Evolutionary conservation across 2,797 vertebrate species (phyloP).

Genomic region (Oreonectes daqikongensis): DNA sequence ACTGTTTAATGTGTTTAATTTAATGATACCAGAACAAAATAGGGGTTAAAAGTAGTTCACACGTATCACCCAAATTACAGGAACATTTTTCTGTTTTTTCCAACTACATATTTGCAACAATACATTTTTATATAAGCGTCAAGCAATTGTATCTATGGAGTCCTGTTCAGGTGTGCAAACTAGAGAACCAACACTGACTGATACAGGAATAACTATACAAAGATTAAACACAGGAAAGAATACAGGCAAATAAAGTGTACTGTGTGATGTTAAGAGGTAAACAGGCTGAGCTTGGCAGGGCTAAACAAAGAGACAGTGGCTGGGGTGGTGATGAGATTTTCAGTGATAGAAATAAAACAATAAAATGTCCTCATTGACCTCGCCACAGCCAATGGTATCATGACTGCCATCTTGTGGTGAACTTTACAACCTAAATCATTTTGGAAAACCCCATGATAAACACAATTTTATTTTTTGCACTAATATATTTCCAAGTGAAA

Average conservation of each 20-base stretch:
- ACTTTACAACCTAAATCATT: not conserved
- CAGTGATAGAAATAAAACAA: not conserved
- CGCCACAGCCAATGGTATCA: not conserved
- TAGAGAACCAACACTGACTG: too few species aligned
- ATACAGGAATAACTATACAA: too few species aligned
- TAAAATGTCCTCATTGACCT: conserved; percentile 2
- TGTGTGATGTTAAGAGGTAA: too few species aligned
- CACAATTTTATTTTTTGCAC: too few species aligned
- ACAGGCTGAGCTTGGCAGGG: not conserved
- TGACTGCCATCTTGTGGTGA: conserved; percentile 35
- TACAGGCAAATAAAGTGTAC: too few species aligned
- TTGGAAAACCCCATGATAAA: not conserved
- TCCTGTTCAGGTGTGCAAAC: too few species aligned
- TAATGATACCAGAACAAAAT: not conserved
- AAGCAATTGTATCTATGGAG: too few species aligned
- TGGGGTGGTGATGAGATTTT: not conserved
- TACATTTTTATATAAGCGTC: too few species aligned
- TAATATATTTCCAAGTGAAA: not conserved
- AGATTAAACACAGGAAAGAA: too few species aligned
- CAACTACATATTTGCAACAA: too few species aligned
- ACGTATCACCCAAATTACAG: not conserved
- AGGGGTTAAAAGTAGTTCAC: not conserved
- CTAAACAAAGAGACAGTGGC: not conserved
- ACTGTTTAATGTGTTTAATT: too few species aligned
- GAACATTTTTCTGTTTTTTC: not conserved